Evolutionary conservation across 2,888 invertebrate genomes (phyloP), one percentile per base, ranked within the genome.

Genomic region (Heliconius erato): DNA sequence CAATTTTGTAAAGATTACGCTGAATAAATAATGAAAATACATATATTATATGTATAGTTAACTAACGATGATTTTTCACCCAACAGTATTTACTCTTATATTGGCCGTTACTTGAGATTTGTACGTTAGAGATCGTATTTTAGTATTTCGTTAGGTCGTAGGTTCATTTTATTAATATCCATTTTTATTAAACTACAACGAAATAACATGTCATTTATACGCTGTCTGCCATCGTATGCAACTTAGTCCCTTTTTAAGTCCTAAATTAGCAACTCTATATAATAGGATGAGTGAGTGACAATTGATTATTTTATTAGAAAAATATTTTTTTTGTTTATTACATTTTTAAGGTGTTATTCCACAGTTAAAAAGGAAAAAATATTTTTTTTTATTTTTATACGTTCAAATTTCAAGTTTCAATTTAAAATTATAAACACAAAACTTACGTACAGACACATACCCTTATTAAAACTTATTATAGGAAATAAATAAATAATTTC

Each of bases 1-100:
- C 92, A 94, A 94, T 95, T 95, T 94, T 91, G 93, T 92, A 87
- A 92, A 94, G 94, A 94, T 94, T 94, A 93, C 92, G 84, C 88
- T 90, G 94, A 92, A 95, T 95, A 92, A 91, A 89, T 94, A 94
- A 94, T 94, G 90, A 88, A 89, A 91, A 91, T 89, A 87, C 89
- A 90, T 91, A 28, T 92, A 92, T 91, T 92, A 90, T 89, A 88
- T 88, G 83, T 81, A 54, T 85, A 78, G 81, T 80, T 83, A 82
- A 79, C 84, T 84, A 83, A 84, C 85, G 84, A 83, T 79, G 80
- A 86, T 85, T 83, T 35, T 76, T 76, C n/a, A 40, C 35, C 35
- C 63, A 44, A 28, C 44, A 44, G 44, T 72, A 49, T 49, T 72
- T 72, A 44, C 71, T 68, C 1, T 35, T 23, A 23, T 26, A 44